Evolutionary conservation across 2,797 vertebrate genomes (phyloP).

Genomic region (Rhyacichthys aspro): DNA sequence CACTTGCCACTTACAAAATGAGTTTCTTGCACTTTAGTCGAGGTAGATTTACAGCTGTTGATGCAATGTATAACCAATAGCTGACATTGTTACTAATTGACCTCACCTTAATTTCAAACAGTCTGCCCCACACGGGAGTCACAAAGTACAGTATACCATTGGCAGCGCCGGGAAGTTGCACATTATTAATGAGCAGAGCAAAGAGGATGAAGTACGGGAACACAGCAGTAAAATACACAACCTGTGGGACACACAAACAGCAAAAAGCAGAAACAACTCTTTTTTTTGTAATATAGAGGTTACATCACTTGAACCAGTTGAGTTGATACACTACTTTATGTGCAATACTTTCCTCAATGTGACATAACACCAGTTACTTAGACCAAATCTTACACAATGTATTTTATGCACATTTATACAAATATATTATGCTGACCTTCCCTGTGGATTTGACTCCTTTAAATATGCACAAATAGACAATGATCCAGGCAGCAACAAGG

Average conservation of each 20-base stretch:
- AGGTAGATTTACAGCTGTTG: background rate
- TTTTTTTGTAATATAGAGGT: background rate
- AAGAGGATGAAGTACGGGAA: conserved; percentile 81
- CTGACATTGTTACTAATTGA: background rate
- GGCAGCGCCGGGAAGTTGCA: conserved; percentile 80
- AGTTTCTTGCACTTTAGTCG: background rate
- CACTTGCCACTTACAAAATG: too few relatives aligned
- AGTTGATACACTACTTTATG: too few relatives aligned
- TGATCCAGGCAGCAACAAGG: conserved; percentile 73
- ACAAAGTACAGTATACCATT: conserved; percentile 78
- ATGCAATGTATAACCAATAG: background rate
- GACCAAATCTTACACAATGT: too few relatives aligned
- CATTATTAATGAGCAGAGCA: conserved; percentile 81
- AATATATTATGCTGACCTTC: conserved; percentile 67
- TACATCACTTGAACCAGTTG: background rate
- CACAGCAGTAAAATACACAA: conserved; percentile 80
- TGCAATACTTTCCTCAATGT: too few relatives aligned
- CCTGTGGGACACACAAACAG: conserved; percentile 57
- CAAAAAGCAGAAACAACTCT: background rate
- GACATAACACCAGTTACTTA: too few relatives aligned
- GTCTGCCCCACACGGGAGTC: conserved; percentile 77
- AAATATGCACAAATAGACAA: conserved; percentile 82
- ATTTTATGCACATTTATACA: background rate
- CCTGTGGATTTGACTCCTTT: conserved; percentile 82
- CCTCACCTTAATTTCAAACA: conserved; percentile 79